These are phyloP conservation scores for Phacellophora camtschatica DNA, from an alignment of 30 jellyfish, hydroid and myxozoan species.

Conservation along the genomic window DNA sequence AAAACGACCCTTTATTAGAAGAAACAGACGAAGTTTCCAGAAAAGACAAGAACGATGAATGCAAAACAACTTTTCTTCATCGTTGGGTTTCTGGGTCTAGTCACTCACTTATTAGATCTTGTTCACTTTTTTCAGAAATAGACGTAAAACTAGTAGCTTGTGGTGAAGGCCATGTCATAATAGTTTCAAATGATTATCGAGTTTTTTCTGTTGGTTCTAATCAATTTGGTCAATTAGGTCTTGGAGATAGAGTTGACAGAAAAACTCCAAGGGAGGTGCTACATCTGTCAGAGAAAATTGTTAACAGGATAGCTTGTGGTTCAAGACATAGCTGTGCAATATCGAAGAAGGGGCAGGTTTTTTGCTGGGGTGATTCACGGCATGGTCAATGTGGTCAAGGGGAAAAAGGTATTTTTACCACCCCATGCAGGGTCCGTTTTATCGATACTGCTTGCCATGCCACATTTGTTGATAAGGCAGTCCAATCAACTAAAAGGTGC, in stretches of 20 bases:
- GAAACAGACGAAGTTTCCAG: no score
- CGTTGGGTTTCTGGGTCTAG: conserved; percentile 17
- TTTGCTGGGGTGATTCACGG: conserved; percentile 98
- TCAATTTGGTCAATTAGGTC: conserved; percentile 92
- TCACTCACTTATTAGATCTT: background rate
- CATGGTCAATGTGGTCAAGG: conserved; percentile 98
- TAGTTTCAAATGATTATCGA: conserved; percentile 51
- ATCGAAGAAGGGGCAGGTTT: conserved; percentile 73
- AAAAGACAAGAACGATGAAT: conserved; percentile 12
- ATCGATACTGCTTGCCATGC: background rate
- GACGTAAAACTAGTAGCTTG: conserved; percentile 76
- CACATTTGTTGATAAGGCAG: background rate
- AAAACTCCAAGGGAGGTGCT: conserved; percentile 49
- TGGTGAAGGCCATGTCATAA: conserved; percentile 80
- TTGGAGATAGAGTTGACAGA: conserved; percentile 79
- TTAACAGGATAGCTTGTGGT: conserved; percentile 76
- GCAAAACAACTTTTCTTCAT: conserved; percentile 45
- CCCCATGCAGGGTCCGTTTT: conserved; percentile 83
- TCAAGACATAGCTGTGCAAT: conserved; percentile 83
- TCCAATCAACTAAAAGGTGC: background rate
- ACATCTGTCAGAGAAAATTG: conserved; percentile 27
- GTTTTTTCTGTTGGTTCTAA: conserved; percentile 82
- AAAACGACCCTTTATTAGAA: no score
- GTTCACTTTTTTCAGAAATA: conserved; percentile 41
- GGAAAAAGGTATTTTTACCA: conserved; percentile 78